phyloP scores from a whole-genome alignment of 2,888 invertebrate species.

The Ichneumoninae sp. region DNA sequence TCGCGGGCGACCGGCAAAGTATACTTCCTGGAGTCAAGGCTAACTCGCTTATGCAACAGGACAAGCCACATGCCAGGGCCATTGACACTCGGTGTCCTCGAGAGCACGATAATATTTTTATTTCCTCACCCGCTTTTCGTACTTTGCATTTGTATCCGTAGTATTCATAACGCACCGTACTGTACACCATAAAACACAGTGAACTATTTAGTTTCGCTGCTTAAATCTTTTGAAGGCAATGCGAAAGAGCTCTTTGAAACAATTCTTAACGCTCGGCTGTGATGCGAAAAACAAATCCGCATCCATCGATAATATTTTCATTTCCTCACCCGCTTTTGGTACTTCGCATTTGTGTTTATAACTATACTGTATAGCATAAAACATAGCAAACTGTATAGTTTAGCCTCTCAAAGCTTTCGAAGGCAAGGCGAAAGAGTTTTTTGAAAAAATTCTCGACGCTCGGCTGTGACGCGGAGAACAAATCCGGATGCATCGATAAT shows the following conservation, averaged over 20 bases:
- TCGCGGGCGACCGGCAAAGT: constrained; percentile 70
- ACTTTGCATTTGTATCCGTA: not conserved
- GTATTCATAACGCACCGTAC: not conserved
- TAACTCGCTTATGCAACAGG: constrained; percentile 82
- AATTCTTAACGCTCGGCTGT: not conserved
- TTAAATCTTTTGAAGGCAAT: not conserved
- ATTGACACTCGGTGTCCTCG: constrained; percentile 74
- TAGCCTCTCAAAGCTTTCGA: too few species aligned
- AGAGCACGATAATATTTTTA: constrained; percentile 55
- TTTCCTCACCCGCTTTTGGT: not conserved
- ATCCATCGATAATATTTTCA: constrained; percentile 38
- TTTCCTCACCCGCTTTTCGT: not conserved
- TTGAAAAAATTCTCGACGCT: not conserved
- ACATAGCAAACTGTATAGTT: too few species aligned
- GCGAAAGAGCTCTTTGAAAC: not conserved
- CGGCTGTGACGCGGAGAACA: not conserved
- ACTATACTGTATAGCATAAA: too few species aligned
- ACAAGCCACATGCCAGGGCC: constrained; percentile 73
- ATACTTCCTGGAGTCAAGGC: constrained; percentile 82
- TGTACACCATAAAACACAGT: not conserved
- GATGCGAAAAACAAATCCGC: not conserved
- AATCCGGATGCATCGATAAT: constrained; percentile 4
- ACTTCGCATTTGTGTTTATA: too few species aligned
- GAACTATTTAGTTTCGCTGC: too few species aligned
- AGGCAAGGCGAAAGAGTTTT: not conserved